Conservation (phyloP, 2,797 vertebrate species). For the Neostethus bicornis region DNA sequence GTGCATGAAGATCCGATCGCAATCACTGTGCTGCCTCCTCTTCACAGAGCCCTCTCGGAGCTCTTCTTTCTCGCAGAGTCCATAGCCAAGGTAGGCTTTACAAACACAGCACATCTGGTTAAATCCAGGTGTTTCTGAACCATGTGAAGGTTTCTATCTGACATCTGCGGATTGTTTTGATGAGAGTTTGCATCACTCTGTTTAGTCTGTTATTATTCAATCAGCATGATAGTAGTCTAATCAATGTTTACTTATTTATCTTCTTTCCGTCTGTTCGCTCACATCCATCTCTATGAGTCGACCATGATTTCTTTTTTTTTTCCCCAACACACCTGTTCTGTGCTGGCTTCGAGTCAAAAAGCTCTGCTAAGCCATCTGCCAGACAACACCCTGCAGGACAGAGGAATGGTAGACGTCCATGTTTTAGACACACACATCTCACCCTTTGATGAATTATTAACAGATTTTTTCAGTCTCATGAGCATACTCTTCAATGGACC, state of each 20-base stretch:
- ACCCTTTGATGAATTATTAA: constrained; percentile 53
- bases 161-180: constrained; percentile 11
- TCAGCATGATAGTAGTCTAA: constrained; percentile 2
- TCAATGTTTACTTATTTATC: constrained; percentile 12
- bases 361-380: constrained; percentile 60
- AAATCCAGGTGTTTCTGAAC: neutral
- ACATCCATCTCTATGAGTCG: constrained; percentile 40
- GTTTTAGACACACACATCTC: neutral
- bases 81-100: constrained; percentile 85
- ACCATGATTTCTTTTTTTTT: constrained; percentile 59
- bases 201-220: neutral
- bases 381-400: constrained; percentile 38
- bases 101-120: neutral
- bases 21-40: constrained; percentile 89
- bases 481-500: no score
- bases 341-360: constrained; percentile 52
- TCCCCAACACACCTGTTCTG: constrained; percentile 58
- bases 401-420: constrained; percentile 26
- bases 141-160: neutral
- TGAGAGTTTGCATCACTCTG: neutral
- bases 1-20: constrained; percentile 85
- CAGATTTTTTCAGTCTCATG: constrained; percentile 33
- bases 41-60: constrained; percentile 94
- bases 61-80: constrained; percentile 95
- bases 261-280: constrained; percentile 11